A percentile compares a stretch with the other conserved stretches of the same genome.
Evolutionary conservation across 2,113 vertebrate species (phyloP).

Genomic region (Mellivora capensis): DNA sequence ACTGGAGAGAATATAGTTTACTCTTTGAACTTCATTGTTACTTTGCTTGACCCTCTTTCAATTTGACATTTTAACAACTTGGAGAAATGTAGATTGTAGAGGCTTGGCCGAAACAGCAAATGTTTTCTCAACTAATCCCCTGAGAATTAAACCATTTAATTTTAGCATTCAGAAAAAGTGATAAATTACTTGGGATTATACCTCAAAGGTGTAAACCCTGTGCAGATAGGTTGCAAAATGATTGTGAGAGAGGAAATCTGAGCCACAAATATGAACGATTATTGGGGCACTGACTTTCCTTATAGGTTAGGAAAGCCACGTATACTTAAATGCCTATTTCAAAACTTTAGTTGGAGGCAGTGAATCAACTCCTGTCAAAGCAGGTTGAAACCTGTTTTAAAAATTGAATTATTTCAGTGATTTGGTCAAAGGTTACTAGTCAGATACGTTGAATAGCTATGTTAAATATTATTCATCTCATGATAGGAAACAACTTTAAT

Average conservation of each 20-base stretch:
- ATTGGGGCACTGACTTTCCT: background rate
- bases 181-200: conserved; percentile 64
- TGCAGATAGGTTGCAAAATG: background rate
- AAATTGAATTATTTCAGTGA: conserved; percentile 75
- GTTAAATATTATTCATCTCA: conserved; percentile 81
- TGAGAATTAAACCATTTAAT: conserved; percentile 67
- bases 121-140: conserved; percentile 71
- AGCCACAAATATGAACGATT: background rate
- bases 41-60: conserved; percentile 53
- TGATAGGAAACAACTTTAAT: conserved; percentile 72
- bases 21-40: conserved; percentile 54
- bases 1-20: conserved; percentile 37
- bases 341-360: conserved; percentile 59
- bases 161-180: conserved; percentile 63
- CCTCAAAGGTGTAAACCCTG: conserved; percentile 51
- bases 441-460: conserved; percentile 76
- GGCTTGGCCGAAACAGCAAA: conserved; percentile 59
- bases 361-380: conserved; percentile 59
- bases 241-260: conserved; percentile 46
- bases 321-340: conserved; percentile 19
- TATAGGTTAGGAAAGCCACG: conserved; percentile 1
- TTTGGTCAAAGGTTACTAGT: conserved; percentile 81
- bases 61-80: conserved; percentile 70
- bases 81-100: conserved; percentile 67
- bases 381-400: conserved; percentile 67